Percentiles rank a stretch among this genome's conserved stretches.
Evolutionary conservation across 2,797 vertebrate species (phyloP).

Genomic region (Danio aesculapii): DNA sequence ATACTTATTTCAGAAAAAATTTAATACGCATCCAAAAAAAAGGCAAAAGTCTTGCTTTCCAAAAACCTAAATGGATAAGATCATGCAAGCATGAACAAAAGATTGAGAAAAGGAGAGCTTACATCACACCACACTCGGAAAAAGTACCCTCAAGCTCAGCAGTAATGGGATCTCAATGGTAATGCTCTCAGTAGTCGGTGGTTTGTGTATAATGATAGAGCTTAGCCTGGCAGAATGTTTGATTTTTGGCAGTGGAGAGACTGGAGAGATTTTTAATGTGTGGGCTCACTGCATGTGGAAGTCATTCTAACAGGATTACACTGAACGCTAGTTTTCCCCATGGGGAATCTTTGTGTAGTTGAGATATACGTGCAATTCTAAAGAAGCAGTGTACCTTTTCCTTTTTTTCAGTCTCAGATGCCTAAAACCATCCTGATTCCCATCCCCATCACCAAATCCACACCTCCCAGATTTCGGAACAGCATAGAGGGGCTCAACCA

Average conservation of each 20-base stretch:
- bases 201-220: conserved; percentile 36
- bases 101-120: conserved; percentile 29
- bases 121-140: conserved; percentile 1
- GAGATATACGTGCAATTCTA: background rate
- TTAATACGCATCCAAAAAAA: background rate
- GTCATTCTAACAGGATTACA: conserved; percentile 39
- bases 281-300: conserved; percentile 14
- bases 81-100: conserved; percentile 15
- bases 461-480: conserved; percentile 94
- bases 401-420: conserved; percentile 84
- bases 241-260: conserved; percentile 26
- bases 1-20: background rate
- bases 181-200: conserved; percentile 25
- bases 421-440: conserved; percentile 95
- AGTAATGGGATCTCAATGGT: conserved; percentile 28
- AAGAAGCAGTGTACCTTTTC: background rate
- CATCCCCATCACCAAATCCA: conserved; percentile 89
- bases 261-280: conserved; percentile 25
- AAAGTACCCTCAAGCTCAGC: conserved; percentile 5
- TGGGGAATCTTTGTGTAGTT: conserved; percentile 8
- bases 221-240: conserved; percentile 23
- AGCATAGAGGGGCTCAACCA: conserved; percentile 98
- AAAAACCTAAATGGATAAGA: background rate
- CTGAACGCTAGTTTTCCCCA: conserved; percentile 25
- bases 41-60: background rate